Evolutionary conservation across 2,888 invertebrate genomes (phyloP), one percentile per base, ranked within the genome.

Genomic region (Campaea margaritaria): DNA sequence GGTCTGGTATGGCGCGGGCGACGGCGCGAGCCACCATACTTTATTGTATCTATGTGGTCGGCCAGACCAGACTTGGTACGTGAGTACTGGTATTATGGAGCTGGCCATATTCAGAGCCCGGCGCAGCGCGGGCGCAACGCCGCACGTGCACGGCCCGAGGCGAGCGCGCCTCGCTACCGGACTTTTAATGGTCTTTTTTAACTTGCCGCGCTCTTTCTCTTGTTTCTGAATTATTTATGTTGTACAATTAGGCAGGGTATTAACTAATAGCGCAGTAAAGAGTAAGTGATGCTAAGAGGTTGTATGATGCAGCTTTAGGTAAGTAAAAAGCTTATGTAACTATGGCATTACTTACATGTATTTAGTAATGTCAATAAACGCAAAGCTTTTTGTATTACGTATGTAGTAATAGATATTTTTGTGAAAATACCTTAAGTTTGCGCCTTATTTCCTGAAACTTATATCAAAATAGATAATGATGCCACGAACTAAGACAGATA

Each of bases 121-220:
- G 45, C 48, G 45, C 28, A 31, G 10, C 5, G 45, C 47, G 45
- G 10, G 7, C 7, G 4, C 31, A 9, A 14, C 47, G 39, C 41
- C 58, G 67, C 69, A 69, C 69, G 69, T 67, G 90, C 83, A 87
- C 48, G 66, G 79, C 89, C 78, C 69, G 76, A 69, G 86, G 87
- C 88, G 64, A 72, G 67, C 68, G 45, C 57, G 61, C 34, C 39
- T 41, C 65, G 89, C 89, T 91, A 90, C 91, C 81, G 89, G 83
- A 75, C 78, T 86, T 79, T 84, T 85, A 85, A 85, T 86, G 78
- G 79, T 77, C 81, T 86, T 85, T 48, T 86, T 88, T 82, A 77
- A 53, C 34, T 42, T 12, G 53, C 68, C 70, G 70, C 45, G 66
- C 69, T 75, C 74, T 78, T 74, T 78, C 75, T 79, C 76, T 81